Evolutionary conservation across 2,113 vertebrate genomes (phyloP).

Genomic region (Struthio camelus): DNA sequence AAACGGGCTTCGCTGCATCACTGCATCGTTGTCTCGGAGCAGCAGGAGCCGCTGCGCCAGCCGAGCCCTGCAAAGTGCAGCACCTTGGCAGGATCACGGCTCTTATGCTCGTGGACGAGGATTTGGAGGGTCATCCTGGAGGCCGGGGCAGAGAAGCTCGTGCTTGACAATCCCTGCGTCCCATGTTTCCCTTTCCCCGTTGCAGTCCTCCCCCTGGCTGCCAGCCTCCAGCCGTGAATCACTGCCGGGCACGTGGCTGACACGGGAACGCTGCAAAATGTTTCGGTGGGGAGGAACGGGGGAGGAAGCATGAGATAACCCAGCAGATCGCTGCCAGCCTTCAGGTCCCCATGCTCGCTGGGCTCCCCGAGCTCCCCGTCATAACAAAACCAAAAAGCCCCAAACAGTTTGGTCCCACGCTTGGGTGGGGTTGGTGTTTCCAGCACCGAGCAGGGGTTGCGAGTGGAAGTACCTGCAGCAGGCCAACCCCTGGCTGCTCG

Average conservation of each 20-base stretch:
- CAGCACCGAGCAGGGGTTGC: not conserved
- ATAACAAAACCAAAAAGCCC: not conserved
- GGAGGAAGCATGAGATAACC: constrained; percentile 27
- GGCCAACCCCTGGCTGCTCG: not conserved
- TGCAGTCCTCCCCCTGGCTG: constrained; percentile 31
- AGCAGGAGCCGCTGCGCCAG: not conserved
- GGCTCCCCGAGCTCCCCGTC: not conserved
- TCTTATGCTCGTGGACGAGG: not conserved
- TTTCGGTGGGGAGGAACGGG: constrained; percentile 27
- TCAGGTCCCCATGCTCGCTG: too few relatives aligned
- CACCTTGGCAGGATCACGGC: not conserved
- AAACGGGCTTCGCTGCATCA: not conserved
- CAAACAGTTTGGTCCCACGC: not conserved
- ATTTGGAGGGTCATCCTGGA: constrained; percentile 26
- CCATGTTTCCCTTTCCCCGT: not conserved
- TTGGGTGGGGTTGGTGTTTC: not conserved
- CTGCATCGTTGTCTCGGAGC: rapidly evolving
- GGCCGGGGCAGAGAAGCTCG: not conserved
- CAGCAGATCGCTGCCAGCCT: not conserved
- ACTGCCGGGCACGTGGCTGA: constrained; percentile 41
- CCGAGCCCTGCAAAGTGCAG: not conserved
- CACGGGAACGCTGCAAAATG: constrained; percentile 37
- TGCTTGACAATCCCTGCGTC: not conserved
- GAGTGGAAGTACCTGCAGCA: not conserved
- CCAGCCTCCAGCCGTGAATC: constrained; percentile 18